Base-by-base conservation (phyloP, 2,888 invertebrate species). In the Leptinotarsa peninsularis region DNA sequence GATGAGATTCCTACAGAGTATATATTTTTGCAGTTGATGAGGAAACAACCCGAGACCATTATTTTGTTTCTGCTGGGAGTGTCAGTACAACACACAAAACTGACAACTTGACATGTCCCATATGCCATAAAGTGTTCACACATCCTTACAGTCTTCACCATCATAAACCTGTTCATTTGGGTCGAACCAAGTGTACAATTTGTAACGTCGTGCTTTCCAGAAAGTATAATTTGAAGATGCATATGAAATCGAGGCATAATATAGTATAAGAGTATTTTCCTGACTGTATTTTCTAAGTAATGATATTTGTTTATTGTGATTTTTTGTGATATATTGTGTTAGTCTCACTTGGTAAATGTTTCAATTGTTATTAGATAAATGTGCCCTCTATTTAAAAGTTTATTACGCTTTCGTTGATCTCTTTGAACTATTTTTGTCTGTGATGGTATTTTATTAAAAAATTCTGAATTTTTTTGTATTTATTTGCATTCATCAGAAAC, bases 171-270 rank as follows among this genome's bases (percentile, higher is more conserved):
- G 79, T 82, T 3, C 82, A 82, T 76, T 71, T 76, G 15, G 80
- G 82, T 27, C 76, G 78, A 18, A 82, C 82, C 18, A 78, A 79
- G 71, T 82, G 82, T 74, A 75, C 77, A 49, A 80, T 82, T 71
- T 82, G 82, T 73, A 77, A 75, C 27, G 78, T 73, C 52, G 78
- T 81, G n/a, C 77, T 82, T 18, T 82, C 82, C n/a, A 78, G 82
- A 76, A 82, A 78, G 67, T 79, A 80, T 56, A 80, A 82, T 71
- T 76, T 82, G 70, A 77, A 81, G 73, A 77, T 79, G 71, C 82
- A 82, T 60, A 77, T 80, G 78, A 78, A 73, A 60, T 76, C 80
- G 4, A 77, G 78, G 60, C 80, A 80, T 27, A 79, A 79, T 63
- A 49, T 79, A 18, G 71, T 60, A 49, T 78, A 63, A 79, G 17